Conservation (phyloP, 1,140 invertebrate species). For the Aleiodes sp. region DNA sequence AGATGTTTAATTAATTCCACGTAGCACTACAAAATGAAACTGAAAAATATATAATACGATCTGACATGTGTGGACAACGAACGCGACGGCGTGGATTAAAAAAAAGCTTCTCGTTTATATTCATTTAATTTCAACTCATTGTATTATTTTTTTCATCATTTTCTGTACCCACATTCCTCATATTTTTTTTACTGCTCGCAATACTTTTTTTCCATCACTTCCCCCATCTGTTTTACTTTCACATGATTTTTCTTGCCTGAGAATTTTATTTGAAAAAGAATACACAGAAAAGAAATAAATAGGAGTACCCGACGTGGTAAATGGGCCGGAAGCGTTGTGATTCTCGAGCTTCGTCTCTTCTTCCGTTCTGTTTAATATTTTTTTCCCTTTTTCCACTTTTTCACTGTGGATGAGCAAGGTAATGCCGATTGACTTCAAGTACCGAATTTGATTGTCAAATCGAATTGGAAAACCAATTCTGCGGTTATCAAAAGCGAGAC, state of each 20-base stretch:
- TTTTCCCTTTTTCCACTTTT: background rate
- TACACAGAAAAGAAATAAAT: background rate
- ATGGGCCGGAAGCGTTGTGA: background rate
- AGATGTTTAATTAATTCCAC: constrained; percentile 58
- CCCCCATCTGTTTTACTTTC: background rate
- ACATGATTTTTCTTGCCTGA: background rate
- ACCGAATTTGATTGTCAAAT: background rate
- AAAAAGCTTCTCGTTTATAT: constrained; percentile 2
- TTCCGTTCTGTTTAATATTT: background rate
- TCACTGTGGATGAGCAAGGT: background rate
- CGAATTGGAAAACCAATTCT: background rate
- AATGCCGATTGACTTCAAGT: background rate
- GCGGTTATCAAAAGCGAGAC: background rate
- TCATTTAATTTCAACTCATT: constrained; percentile 13
- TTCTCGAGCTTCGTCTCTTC: background rate
- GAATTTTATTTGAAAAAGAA: background rate
- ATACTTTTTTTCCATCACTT: background rate
- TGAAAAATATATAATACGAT: constrained; percentile 53
- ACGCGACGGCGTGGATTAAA: background rate
- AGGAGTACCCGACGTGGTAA: background rate
- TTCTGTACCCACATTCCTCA: background rate
- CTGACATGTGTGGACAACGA: constrained; percentile 30
- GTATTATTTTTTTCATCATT: background rate
- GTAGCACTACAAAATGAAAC: constrained; percentile 52
- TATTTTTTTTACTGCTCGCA: background rate